Evolutionary conservation across 2,113 vertebrate genomes (phyloP).

Genomic region (Hemichromis elongatus): DNA sequence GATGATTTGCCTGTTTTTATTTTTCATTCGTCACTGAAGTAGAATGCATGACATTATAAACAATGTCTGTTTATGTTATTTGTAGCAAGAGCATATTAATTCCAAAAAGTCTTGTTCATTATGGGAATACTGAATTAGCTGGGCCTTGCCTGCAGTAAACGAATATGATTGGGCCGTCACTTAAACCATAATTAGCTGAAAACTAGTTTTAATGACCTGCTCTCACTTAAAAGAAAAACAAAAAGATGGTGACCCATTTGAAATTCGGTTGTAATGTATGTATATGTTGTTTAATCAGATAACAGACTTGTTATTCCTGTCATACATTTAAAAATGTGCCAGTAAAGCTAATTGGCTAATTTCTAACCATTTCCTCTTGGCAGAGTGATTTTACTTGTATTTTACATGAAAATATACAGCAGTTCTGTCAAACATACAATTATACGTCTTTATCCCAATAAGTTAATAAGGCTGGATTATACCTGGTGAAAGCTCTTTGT

Average conservation of each 20-base stretch:
- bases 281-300: constrained; percentile 3
- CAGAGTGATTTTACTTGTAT: background rate
- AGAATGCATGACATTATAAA: background rate
- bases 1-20: background rate
- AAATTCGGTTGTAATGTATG: background rate
- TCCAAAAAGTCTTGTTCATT: background rate
- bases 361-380: background rate
- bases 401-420: background rate
- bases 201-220: background rate
- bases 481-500: background rate
- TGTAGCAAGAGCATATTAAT: background rate
- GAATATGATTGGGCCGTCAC: background rate
- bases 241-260: background rate
- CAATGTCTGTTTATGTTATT: background rate
- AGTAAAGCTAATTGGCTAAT: background rate
- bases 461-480: background rate
- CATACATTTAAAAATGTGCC: background rate
- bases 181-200: background rate
- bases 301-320: background rate
- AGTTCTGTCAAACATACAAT: too few species aligned
- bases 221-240: background rate
- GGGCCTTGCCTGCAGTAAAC: background rate
- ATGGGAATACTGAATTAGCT: background rate
- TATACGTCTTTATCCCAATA: background rate
- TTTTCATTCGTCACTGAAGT: background rate